Percentiles rank a stretch among this genome's conserved stretches.
These are phyloP conservation scores for Chascanopsetta lugubris DNA, from an alignment of 2,113 vertebrate species.

Conservation along the genomic window DNA sequence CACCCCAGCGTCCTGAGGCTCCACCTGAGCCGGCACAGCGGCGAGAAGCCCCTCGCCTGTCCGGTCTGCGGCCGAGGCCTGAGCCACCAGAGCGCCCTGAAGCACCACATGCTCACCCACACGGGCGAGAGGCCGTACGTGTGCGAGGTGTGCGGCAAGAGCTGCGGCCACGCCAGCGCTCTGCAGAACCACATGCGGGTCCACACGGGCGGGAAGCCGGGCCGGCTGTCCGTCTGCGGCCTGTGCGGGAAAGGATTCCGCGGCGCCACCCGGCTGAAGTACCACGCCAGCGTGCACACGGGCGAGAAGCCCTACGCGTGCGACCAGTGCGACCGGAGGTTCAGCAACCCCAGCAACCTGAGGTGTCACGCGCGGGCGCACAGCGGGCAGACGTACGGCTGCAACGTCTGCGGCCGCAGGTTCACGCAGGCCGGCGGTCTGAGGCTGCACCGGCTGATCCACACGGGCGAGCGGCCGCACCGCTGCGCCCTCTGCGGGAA, in stretches of 20 bases:
- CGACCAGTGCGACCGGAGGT: conserved; percentile 58
- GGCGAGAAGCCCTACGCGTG: conserved; percentile 75
- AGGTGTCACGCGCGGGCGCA: conserved; percentile 49
- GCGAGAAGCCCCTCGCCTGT: conserved; percentile 68
- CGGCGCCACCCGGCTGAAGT: conserved; percentile 76
- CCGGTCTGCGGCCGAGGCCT: conserved; percentile 81
- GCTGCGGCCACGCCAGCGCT: conserved; percentile 81
- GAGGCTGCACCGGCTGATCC: conserved; percentile 58
- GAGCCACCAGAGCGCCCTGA: conserved; percentile 77
- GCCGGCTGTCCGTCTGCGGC: conserved; percentile 65
- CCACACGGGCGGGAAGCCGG: conserved; percentile 76
- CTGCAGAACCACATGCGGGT: conserved; percentile 79
- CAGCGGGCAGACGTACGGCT: conserved; percentile 55
- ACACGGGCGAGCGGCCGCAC: conserved; percentile 53
- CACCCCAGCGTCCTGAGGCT: conserved; percentile 25
- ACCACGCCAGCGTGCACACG: conserved; percentile 79
- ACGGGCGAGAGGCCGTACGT: conserved; percentile 75
- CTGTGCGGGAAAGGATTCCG: conserved; percentile 79
- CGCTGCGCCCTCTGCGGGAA: conserved; percentile 47
- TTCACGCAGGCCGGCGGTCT: conserved; percentile 55
- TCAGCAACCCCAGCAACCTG: conserved; percentile 65
- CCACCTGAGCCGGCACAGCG: conserved; percentile 37
- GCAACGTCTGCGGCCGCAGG: conserved; percentile 57
- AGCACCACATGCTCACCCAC: conserved; percentile 79
- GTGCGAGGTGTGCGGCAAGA: conserved; percentile 79